These are phyloP conservation scores for Eilema griseolum DNA, from an alignment of 2,888 invertebrate genomes.

Conservation along the genomic window DNA sequence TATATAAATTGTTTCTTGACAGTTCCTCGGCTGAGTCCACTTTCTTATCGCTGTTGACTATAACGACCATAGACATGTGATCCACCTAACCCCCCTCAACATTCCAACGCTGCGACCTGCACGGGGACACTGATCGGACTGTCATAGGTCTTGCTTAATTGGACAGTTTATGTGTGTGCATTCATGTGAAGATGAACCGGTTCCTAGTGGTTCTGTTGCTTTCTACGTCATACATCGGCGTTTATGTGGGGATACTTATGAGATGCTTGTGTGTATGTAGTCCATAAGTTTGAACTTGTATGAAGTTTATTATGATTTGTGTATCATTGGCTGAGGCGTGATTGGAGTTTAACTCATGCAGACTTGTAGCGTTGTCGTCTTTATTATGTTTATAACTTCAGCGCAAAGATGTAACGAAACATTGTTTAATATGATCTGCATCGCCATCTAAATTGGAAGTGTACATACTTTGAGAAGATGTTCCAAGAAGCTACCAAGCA, in stretches of 20 bases:
- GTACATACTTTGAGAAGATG: constrained; percentile 33
- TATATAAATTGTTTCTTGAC: constrained; percentile 72
- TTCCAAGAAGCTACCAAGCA: constrained; percentile 32
- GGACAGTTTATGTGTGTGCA: constrained; percentile 79
- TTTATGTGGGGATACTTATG: constrained; percentile 77
- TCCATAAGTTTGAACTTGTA: constrained; percentile 73
- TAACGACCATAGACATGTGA: constrained; percentile 70
- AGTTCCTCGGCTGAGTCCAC: constrained; percentile 72
- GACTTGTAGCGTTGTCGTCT: constrained; percentile 66
- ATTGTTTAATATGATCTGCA: constrained; percentile 10
- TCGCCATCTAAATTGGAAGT: constrained; percentile 23
- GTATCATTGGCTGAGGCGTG: constrained; percentile 75
- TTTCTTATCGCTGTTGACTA: constrained; percentile 80
- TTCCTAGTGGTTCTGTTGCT: constrained; percentile 77
- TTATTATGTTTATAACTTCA: constrained; percentile 67
- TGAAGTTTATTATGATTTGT: constrained; percentile 82
- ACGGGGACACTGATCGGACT: constrained; percentile 71
- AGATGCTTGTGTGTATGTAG: constrained; percentile 60
- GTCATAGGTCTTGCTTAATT: constrained; percentile 80
- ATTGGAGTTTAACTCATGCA: constrained; percentile 71
- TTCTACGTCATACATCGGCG: constrained; percentile 79
- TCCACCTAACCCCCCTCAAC: constrained; percentile 61
- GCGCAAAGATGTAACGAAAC: constrained; percentile 48
- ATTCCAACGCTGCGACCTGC: constrained; percentile 56
- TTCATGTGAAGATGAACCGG: constrained; percentile 81